Evolutionary conservation across 2,113 vertebrate genomes (phyloP).

Genomic region (Dicentrarchus labrax): DNA sequence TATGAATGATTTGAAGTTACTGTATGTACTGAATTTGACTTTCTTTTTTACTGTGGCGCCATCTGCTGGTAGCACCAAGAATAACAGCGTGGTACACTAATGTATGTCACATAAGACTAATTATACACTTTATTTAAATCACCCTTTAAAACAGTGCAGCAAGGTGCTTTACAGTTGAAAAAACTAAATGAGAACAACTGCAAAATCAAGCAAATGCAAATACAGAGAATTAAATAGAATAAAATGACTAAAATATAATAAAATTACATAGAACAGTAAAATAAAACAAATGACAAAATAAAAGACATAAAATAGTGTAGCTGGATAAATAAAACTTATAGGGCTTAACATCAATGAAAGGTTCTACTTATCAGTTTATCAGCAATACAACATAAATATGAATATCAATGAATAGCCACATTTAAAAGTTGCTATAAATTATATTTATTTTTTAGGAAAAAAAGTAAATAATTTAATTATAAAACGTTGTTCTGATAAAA

Average conservation of each 20-base stretch:
- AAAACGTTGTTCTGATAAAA: neutral
- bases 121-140: neutral
- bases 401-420: too few species aligned
- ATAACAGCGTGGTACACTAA: neutral
- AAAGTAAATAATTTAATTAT: too few species aligned
- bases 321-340: too few species aligned
- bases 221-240: neutral
- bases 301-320: too few species aligned
- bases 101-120: neutral
- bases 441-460: too few species aligned
- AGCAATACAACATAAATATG: rapidly evolving
- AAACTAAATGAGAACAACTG: neutral
- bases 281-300: neutral
- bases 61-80: neutral
- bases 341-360: too few species aligned
- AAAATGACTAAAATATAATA: neutral
- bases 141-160: too few species aligned
- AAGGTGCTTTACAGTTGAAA: neutral
- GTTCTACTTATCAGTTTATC: neutral
- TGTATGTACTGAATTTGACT: too few species aligned
- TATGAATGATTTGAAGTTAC: neutral
- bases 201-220: neutral
- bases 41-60: neutral
- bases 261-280: neutral
- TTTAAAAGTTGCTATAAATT: neutral